These are phyloP conservation scores for Etheostoma perlongum DNA, from an alignment of 2,797 vertebrate species.

Conservation along the genomic window DNA sequence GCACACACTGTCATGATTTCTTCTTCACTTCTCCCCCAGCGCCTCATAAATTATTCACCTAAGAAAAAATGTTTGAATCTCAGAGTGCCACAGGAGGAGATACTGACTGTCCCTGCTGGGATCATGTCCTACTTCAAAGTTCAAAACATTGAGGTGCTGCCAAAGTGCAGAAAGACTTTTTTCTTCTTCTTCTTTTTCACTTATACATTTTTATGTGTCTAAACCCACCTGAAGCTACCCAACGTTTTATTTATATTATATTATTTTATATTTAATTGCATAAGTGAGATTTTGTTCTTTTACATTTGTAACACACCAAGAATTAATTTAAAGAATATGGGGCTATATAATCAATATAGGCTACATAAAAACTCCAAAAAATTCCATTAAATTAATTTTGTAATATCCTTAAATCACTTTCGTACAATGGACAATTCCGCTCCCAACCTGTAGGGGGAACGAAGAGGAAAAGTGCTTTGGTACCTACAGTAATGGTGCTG, in stretches of 20 bases:
- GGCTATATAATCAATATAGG: too few relatives aligned
- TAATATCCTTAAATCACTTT: too few relatives aligned
- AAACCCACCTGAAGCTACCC: background rate
- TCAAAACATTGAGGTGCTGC: conserved; percentile 7
- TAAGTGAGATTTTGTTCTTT: background rate
- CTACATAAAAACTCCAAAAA: too few relatives aligned
- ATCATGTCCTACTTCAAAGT: conserved; percentile 38
- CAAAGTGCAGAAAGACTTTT: conserved; percentile 13
- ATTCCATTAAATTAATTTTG: too few relatives aligned
- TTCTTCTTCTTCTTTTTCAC: background rate
- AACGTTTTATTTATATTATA: background rate
- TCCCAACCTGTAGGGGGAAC: too few relatives aligned
- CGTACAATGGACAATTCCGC: too few relatives aligned
- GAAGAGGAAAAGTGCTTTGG: too few relatives aligned
- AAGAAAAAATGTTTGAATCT: conserved; percentile 30
- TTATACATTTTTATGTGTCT: conserved; percentile 25
- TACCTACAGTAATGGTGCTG: too few relatives aligned
- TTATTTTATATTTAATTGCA: background rate
- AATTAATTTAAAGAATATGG: background rate
- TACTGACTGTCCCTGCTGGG: conserved; percentile 18
- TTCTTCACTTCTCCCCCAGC: background rate
- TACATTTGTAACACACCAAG: too few relatives aligned
- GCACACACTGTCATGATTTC: conserved; percentile 3
- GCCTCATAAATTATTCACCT: conserved; percentile 46
- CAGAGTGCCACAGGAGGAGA: conserved; percentile 18